Base-by-base conservation (phyloP, 2,888 invertebrate genomes). In the Bimastos eiseni region DNA sequence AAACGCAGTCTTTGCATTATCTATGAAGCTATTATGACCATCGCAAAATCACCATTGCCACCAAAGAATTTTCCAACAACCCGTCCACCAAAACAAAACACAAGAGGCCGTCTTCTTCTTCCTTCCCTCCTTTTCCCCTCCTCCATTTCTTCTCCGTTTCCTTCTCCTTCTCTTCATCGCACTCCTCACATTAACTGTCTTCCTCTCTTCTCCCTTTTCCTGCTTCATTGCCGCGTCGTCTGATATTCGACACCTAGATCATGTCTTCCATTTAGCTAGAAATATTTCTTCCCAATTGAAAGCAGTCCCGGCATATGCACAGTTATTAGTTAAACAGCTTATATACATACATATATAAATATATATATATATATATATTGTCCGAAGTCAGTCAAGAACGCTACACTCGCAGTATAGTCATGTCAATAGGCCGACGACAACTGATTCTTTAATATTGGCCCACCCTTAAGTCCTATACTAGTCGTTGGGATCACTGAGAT, bases 101-200 rank as follows among this genome's bases (percentile, higher is more conserved):
- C 70, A n/a, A 13, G n/a, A 70, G 30, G 0, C 70, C n/a, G 30
- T 70, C n/a, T 8, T 70, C 70, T 17, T 70, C 70, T n/a, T 70
- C 6, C n/a, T 24, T 30, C 30, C 21, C 2, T 33, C 13, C 70
- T 83, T 3, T 90, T 83, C 41, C 55, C 38, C 36, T 90, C 89
- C 41, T 90, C 89, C 24, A 89, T 89, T 4, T 90, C 89, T 33
- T 24, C 70, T 34, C 89, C 33, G 4, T 83, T 3, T 90, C 89
- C 41, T 89, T 36, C 36, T 90, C 89, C 41, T 90, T 83, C 24
- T 90, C 90, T 4, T 90, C 89, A 34, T 88, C 90, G 33, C 89
- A 83, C 33, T 90, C 55, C 13, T 89, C 70, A 6, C 86, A 84
- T 8, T 90, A 88, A 33, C 88, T 88, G 30, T 90, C 90, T 44